Conservation (phyloP, 2,113 vertebrate genomes). For the Antechinus flavipes region DNA sequence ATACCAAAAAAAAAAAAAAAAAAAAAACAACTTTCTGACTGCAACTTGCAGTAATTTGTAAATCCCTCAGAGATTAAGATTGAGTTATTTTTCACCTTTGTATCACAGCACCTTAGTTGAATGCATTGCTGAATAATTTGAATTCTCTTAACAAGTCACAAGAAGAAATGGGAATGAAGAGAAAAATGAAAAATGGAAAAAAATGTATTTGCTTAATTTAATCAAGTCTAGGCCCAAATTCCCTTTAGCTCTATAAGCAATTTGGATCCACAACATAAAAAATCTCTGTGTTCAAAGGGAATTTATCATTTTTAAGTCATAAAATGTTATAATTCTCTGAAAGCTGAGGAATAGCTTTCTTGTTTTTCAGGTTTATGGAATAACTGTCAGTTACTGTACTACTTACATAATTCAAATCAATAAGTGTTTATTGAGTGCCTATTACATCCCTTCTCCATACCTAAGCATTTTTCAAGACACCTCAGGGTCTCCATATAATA, state of each 20-base stretch:
- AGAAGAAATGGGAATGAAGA: constrained; percentile 21
- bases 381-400: constrained; percentile 17
- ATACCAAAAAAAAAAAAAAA: no score
- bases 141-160: neutral
- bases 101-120: neutral
- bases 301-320: constrained; percentile 40
- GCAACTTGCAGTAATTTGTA: neutral
- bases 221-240: constrained; percentile 23
- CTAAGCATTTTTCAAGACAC: constrained; percentile 12
- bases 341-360: constrained; percentile 43
- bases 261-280: constrained; percentile 24
- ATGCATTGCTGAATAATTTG: neutral
- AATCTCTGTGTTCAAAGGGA: constrained; percentile 10
- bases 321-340: constrained; percentile 58
- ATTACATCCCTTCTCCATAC: neutral
- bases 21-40: no score
- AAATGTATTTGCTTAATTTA: constrained; percentile 3
- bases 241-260: constrained; percentile 25
- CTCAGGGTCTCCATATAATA: neutral
- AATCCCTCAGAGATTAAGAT: neutral
- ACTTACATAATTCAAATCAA: constrained; percentile 55
- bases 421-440: constrained; percentile 23
- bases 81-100: neutral
- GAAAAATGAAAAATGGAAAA: neutral
- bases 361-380: constrained; percentile 28